Conservation (phyloP, 2,113 vertebrate genomes). For the Phainopepla nitens region DNA sequence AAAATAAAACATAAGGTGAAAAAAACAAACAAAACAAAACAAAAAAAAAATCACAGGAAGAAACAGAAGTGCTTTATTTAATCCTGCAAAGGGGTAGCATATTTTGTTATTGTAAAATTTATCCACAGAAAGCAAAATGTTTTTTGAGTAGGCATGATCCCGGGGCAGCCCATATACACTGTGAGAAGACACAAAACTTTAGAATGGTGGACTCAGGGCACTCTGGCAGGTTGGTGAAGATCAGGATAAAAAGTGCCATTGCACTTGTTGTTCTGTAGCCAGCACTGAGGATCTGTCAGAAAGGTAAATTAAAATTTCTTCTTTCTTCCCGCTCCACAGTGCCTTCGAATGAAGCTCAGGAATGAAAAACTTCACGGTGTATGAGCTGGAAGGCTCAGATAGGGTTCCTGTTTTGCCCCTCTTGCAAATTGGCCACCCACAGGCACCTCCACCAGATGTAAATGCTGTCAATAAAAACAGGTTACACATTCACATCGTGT, state of each 20-base stretch:
- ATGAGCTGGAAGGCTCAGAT: neutral
- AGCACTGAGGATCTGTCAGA: neutral
- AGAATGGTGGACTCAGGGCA: too few relatives aligned
- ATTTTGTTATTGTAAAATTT: neutral
- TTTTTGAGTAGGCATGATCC: neutral
- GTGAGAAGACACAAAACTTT: neutral
- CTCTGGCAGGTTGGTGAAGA: neutral
- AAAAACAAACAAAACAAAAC: neutral
- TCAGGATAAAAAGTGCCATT: neutral
- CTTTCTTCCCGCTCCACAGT: neutral
- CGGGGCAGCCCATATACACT: too few relatives aligned
- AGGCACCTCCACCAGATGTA: neutral
- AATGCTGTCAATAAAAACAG: neutral
- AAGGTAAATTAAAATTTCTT: neutral
- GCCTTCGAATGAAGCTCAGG: rapidly evolving
- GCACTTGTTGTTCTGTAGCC: neutral
- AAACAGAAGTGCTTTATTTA: neutral
- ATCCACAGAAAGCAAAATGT: neutral
- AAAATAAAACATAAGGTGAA: neutral
- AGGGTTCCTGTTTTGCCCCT: neutral
- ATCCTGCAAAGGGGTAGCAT: neutral
- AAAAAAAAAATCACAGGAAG: neutral
- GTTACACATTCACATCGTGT: neutral
- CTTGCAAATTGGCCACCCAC: neutral
- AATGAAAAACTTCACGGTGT: neutral